These are phyloP conservation scores for Buphagus erythrorhynchus DNA, from an alignment of 2,797 vertebrate genomes.

Conservation along the genomic window DNA sequence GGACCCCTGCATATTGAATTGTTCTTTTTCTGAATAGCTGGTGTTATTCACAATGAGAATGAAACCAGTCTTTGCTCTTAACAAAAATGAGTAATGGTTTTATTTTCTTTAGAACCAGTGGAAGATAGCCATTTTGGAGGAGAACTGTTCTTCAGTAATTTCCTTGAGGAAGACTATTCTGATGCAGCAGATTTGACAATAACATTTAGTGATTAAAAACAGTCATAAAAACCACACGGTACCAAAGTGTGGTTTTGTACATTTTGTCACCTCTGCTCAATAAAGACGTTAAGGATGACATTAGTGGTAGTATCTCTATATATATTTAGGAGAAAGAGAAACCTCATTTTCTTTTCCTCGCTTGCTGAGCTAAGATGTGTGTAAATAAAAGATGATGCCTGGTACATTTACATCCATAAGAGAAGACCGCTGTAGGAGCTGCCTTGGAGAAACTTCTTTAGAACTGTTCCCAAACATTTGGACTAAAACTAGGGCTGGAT, in stretches of 20 bases:
- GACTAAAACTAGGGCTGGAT: neutral
- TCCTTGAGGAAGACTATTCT: neutral
- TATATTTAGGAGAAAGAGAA: neutral
- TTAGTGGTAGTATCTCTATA: neutral
- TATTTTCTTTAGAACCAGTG: neutral
- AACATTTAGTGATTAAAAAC: neutral
- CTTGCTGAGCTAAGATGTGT: neutral
- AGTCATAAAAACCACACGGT: fast-evolving
- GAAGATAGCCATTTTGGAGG: neutral
- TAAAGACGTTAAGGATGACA: neutral
- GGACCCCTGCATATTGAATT: neutral
- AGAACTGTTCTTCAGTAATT: neutral
- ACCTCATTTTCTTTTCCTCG: neutral
- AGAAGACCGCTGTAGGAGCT: neutral
- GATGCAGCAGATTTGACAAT: neutral
- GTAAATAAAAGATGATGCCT: neutral
- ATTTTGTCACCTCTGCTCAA: neutral
- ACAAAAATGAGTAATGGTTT: neutral
- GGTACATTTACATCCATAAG: neutral
- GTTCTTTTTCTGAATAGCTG: neutral
- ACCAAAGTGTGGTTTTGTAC: neutral
- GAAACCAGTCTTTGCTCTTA: neutral
- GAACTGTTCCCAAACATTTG: neutral
- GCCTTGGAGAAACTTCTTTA: neutral
- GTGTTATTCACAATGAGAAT: neutral